Evolutionary conservation across 2,797 vertebrate species (phyloP).

Genomic region (Caiman crocodilus): DNA sequence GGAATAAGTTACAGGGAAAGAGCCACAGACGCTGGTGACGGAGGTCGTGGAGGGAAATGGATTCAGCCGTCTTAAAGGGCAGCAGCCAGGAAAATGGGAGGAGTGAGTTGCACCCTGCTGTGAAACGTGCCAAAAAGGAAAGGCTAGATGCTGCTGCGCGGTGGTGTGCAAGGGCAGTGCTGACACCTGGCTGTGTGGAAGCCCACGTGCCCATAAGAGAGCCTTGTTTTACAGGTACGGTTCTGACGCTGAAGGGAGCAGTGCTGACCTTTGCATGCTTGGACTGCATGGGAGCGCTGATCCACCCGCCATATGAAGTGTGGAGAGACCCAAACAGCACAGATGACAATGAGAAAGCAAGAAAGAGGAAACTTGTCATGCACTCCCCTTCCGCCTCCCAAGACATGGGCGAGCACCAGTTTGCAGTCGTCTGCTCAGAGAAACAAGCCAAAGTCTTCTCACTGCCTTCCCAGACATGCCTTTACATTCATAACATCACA

Average conservation of each 20-base stretch:
- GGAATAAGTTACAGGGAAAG: not conserved
- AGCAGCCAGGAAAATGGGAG: not conserved
- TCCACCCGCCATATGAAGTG: conserved; percentile 91
- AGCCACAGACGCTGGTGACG: not conserved
- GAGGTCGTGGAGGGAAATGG: not conserved
- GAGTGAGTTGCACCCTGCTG: not conserved
- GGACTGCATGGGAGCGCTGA: conserved; percentile 89
- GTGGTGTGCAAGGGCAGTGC: accelerated
- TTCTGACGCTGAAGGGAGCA: conserved; percentile 94
- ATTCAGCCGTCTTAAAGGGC: not conserved
- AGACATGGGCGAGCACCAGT: conserved; percentile 92
- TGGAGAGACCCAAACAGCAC: conserved; percentile 91
- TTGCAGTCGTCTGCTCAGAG: conserved; percentile 95
- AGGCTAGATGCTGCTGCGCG: not conserved
- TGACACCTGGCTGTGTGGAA: not conserved
- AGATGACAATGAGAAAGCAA: conserved; percentile 89
- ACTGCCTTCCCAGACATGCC: conserved; percentile 96
- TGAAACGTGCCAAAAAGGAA: not conserved
- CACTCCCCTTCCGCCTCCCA: conserved; percentile 92
- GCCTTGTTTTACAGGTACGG: conserved; percentile 83
- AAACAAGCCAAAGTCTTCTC: conserved; percentile 98
- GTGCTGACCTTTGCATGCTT: conserved; percentile 91
- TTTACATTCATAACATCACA: conserved; percentile 97
- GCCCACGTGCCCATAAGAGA: conserved; percentile 6
- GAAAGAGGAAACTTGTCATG: conserved; percentile 91